Percentiles rank a stretch among this genome's conserved stretches.
These are phyloP conservation scores for Lutjanus erythropterus DNA, from an alignment of 2,113 vertebrate species.

Conservation along the genomic window DNA sequence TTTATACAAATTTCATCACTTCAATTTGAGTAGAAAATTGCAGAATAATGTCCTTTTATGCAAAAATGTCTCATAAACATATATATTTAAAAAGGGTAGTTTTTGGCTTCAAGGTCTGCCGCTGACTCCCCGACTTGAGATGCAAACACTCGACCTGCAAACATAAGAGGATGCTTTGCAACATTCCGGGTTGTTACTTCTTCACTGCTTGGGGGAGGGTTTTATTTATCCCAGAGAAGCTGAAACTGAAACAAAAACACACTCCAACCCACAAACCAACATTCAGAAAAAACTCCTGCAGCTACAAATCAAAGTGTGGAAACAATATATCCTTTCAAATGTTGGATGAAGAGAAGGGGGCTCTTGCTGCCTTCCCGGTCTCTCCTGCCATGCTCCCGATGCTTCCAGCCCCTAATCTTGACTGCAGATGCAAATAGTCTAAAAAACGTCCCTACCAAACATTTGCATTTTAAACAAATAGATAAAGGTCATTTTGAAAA, in stretches of 20 bases:
- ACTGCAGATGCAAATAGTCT: constrained; percentile 85
- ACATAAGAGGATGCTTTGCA: background rate
- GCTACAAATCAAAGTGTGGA: constrained; percentile 49
- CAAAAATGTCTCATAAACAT: background rate
- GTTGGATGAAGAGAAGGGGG: constrained; percentile 7
- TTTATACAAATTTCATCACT: constrained; percentile 22
- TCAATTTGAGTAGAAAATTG: constrained; percentile 11
- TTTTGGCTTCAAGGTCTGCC: background rate
- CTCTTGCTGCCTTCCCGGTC: constrained; percentile 10
- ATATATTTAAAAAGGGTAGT: background rate
- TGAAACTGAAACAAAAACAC: constrained; percentile 9
- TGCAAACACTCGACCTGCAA: background rate
- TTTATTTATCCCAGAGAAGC: constrained; percentile 4
- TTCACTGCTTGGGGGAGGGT: background rate
- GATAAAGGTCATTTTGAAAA: constrained; percentile 84
- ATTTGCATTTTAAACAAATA: constrained; percentile 90
- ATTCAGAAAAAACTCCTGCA: constrained; percentile 9
- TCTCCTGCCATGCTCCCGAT: constrained; percentile 38
- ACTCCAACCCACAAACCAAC: background rate
- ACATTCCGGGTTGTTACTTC: background rate
- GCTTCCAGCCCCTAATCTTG: constrained; percentile 79
- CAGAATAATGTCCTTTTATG: constrained; percentile 10
- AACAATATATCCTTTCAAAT: constrained; percentile 32
- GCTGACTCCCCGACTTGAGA: background rate
- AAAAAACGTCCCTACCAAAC: constrained; percentile 84